Percentiles rank a stretch among this genome's conserved stretches.
phyloP scores from a whole-genome alignment of 2,113 vertebrate genomes.

The Semnornis frantzii region DNA sequence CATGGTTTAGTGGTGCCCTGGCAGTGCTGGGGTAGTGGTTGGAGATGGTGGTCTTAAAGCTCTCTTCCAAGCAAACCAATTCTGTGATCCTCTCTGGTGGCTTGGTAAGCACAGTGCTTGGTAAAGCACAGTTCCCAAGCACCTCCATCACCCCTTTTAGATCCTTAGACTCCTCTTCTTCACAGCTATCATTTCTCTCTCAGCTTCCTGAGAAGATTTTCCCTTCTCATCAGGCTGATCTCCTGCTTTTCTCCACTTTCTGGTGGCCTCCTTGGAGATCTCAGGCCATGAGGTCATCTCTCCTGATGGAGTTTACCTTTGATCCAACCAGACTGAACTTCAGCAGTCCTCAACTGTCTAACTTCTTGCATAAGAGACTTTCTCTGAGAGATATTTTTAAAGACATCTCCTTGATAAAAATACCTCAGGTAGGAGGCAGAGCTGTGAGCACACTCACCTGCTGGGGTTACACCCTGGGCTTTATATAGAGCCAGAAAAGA shows the following conservation, averaged over 20 bases:
- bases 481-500: slow-evolving; percentile 33
- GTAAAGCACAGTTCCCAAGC: neutral
- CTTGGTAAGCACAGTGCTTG: neutral
- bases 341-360: neutral
- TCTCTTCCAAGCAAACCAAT: neutral
- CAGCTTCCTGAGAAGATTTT: neutral
- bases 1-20: no score
- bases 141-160: no score
- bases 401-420: slow-evolving; percentile 45
- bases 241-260: neutral
- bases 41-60: neutral
- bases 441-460: slow-evolving; percentile 17
- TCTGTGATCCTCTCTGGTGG: neutral
- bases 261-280: neutral
- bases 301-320: neutral
- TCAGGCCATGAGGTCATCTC: neutral
- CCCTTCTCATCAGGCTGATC: neutral
- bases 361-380: slow-evolving; percentile 48
- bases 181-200: neutral
- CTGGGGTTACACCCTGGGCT: slow-evolving; percentile 17
- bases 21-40: neutral
- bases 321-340: neutral
- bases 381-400: slow-evolving; percentile 39
- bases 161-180: neutral
- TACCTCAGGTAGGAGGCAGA: slow-evolving; percentile 48